A percentile compares a stretch with the other conserved stretches of the same genome.
These are phyloP conservation scores for Phyllotreta cruciferae DNA, from an alignment of 2,888 invertebrate species.

Conservation along the genomic window DNA sequence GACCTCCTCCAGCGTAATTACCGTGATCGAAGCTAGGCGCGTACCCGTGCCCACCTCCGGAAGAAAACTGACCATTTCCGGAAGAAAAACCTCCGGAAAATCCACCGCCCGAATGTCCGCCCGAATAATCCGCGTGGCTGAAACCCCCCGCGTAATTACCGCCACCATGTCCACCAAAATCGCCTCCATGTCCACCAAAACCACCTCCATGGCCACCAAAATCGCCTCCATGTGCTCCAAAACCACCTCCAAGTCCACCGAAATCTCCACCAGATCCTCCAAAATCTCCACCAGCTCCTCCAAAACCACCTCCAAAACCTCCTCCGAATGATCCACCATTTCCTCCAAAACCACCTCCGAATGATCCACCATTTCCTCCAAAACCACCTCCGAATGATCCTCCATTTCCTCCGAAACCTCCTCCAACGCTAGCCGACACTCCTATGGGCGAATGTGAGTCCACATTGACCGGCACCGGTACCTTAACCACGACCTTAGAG, in stretches of 20 bases:
- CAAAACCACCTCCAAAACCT: background rate
- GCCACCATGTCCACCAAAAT: constrained; percentile 9
- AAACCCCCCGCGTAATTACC: constrained; percentile 5
- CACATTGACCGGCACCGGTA: constrained; percentile 50
- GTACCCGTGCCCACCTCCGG: constrained; percentile 26
- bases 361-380: background rate
- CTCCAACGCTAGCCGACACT: constrained; percentile 26
- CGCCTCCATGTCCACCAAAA: background rate
- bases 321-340: constrained; percentile 16
- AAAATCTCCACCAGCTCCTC: constrained; percentile 10
- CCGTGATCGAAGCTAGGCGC: constrained; percentile 32
- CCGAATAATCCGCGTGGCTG: background rate
- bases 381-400: constrained; percentile 6
- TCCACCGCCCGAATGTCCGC: constrained; percentile 3
- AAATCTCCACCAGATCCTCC: constrained; percentile 18
- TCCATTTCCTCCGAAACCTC: background rate
- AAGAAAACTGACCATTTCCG: constrained; percentile 21
- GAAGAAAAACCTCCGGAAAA: constrained; percentile 27
- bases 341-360: constrained; percentile 11
- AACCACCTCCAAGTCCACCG: constrained; percentile 10
- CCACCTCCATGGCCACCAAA: constrained; percentile 10
- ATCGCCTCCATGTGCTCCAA: background rate
- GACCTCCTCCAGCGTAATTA: constrained; percentile 22
- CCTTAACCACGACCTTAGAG: constrained; percentile 48
- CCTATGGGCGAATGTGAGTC: constrained; percentile 42